Percentiles rank a stretch among this genome's conserved stretches.
Evolutionary conservation across 1,140 invertebrate species (phyloP).

Genomic region (Saccostrea cuccullata): DNA sequence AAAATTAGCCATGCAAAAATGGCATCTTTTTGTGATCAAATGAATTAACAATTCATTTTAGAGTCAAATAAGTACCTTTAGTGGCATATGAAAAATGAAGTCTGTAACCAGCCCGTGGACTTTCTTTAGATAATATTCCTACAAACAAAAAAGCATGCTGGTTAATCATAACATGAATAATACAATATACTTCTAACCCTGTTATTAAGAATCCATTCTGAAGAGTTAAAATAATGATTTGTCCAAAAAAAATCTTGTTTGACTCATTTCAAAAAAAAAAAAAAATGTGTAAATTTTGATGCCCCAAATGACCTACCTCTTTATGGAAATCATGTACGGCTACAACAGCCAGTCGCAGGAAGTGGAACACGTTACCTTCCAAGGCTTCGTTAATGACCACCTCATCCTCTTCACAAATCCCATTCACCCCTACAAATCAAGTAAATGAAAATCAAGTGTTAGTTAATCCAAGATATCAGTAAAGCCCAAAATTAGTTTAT

Average conservation of each 20-base stretch:
- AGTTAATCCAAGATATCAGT: too few relatives aligned
- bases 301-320: conserved; percentile 81
- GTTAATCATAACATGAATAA: not conserved
- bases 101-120: conserved; percentile 93
- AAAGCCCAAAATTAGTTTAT: too few relatives aligned
- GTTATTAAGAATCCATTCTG: too few relatives aligned
- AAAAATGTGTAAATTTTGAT: too few relatives aligned
- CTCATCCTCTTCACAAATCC: conserved; percentile 86
- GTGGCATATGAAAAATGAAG: conserved; percentile 94
- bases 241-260: too few relatives aligned
- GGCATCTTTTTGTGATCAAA: too few relatives aligned
- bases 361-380: conserved; percentile 89
- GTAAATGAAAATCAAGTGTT: not conserved
- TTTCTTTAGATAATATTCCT: conserved; percentile 89
- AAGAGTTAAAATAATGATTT: too few relatives aligned
- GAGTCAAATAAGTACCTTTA: conserved; percentile 82
- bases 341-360: conserved; percentile 86
- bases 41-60: too few relatives aligned
- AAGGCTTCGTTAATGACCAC: conserved; percentile 87
- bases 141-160: conserved; percentile 51
- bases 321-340: conserved; percentile 85
- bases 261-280: too few relatives aligned
- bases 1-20: too few relatives aligned
- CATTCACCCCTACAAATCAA: conserved; percentile 61
- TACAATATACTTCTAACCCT: too few relatives aligned